phyloP scores from a whole-genome alignment of 2,797 vertebrate species.

The Danionella dracula region DNA sequence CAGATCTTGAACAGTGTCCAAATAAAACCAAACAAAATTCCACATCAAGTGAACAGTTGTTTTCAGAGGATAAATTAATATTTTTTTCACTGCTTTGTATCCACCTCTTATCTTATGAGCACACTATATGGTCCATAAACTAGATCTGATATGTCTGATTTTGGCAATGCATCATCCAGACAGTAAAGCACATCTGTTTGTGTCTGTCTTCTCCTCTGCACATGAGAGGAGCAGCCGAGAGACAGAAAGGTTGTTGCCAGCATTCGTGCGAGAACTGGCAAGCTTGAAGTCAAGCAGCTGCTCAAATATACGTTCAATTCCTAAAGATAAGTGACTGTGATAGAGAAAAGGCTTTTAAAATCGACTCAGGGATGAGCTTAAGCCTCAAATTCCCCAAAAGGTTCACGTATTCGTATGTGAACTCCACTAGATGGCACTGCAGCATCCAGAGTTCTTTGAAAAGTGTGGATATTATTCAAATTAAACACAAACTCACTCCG shows the following conservation, averaged over 20 bases:
- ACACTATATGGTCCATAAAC: not conserved
- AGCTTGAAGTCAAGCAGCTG: conserved; percentile 43
- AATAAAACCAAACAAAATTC: too few species aligned
- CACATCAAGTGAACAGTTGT: too few species aligned
- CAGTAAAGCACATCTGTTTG: conserved; percentile 5
- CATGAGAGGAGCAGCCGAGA: conserved; percentile 1
- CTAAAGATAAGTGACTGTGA: conserved; percentile 28
- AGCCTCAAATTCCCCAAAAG: not conserved
- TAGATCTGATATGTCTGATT: not conserved
- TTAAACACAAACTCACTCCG: not conserved
- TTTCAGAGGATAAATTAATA: too few species aligned
- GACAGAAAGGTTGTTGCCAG: conserved; percentile 32
- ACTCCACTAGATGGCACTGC: conserved; percentile 50
- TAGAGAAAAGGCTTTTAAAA: conserved; percentile 7
- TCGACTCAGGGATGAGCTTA: not conserved
- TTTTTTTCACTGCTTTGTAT: not conserved
- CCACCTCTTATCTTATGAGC: not conserved
- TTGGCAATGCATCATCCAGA: not conserved
- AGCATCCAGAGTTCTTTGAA: conserved; percentile 31
- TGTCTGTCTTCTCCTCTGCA: not conserved
- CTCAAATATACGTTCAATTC: conserved; percentile 42
- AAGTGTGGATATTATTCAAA: not conserved
- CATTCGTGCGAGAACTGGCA: conserved; percentile 35
- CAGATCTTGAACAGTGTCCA: too few species aligned
- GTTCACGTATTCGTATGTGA: not conserved